phyloP scores from a whole-genome alignment of 2,797 vertebrate species.

The Enteromius argenteus region DNA sequence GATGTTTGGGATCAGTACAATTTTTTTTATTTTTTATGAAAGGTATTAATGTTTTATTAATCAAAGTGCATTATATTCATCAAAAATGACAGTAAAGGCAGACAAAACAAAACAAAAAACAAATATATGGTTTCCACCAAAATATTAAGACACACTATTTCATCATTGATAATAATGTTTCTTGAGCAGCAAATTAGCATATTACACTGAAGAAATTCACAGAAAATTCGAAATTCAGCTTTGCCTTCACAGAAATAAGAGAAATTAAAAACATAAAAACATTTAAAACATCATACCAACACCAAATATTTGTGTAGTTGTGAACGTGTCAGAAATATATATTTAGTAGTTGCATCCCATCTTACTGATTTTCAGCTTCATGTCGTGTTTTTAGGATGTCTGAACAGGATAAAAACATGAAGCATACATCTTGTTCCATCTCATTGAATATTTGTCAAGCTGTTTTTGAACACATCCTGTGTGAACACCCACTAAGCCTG shows the following conservation, averaged over 20 bases:
- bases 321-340: not conserved
- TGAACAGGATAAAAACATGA: not conserved
- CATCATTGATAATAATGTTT: not conserved
- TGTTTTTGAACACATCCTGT: not conserved
- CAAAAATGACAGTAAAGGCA: not conserved
- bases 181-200: not conserved
- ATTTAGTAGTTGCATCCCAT: not conserved
- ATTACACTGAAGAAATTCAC: not conserved
- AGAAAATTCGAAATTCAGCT: not conserved
- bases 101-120: not conserved
- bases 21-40: not conserved
- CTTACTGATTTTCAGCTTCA: not conserved
- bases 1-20: not conserved
- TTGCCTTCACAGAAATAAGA: not conserved
- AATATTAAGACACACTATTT: not conserved
- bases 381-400: not conserved
- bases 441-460: not conserved
- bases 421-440: not conserved
- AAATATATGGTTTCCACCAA: not conserved
- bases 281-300: not conserved
- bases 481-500: conserved; percentile 14
- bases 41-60: not conserved
- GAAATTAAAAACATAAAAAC: too few species aligned
- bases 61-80: not conserved
- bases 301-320: not conserved